A percentile compares a stretch with the other conserved stretches of the same genome.
Conservation (phyloP, 1,140 invertebrate species). For the Plectrocnemia conspersa region DNA sequence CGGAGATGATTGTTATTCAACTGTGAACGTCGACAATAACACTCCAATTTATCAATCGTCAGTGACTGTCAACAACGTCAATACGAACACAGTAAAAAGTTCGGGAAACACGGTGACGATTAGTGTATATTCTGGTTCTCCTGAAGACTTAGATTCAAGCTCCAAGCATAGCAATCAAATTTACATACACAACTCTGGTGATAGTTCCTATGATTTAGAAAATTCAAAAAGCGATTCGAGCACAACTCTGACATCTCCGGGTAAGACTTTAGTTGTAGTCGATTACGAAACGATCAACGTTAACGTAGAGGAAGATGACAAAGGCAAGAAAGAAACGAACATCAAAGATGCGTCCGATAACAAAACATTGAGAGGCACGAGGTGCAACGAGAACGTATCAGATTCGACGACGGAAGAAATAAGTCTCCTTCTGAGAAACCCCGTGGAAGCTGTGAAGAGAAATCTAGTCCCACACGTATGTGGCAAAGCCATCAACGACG, state of each 20-base stretch:
- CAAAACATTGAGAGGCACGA: conserved; percentile 33
- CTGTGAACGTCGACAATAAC: conserved; percentile 58
- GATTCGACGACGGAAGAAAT: conserved; percentile 43
- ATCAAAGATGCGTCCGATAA: conserved; percentile 26
- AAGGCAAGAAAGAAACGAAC: conserved; percentile 2
- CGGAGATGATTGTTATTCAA: conserved; percentile 65
- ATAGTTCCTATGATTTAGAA: conserved; percentile 27
- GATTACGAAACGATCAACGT: conserved; percentile 32
- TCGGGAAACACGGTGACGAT: conserved; percentile 55
- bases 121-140: conserved; percentile 43
- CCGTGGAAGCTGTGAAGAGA: conserved; percentile 64
- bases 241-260: conserved; percentile 27
- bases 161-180: conserved; percentile 40
- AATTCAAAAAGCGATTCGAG: conserved; percentile 32
- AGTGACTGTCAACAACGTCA: conserved; percentile 58
- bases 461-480: conserved; percentile 69
- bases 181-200: conserved; percentile 44
- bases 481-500: conserved; percentile 50
- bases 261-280: conserved; percentile 30
- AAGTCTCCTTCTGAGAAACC: conserved; percentile 57
- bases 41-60: conserved; percentile 63
- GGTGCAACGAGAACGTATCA: conserved; percentile 35
- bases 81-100: conserved; percentile 44
- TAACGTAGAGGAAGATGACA: conserved; percentile 5
- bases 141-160: conserved; percentile 22